Base-by-base conservation (phyloP, 1,140 invertebrate genomes). In the Trachymyrmex septentrionalis region DNA sequence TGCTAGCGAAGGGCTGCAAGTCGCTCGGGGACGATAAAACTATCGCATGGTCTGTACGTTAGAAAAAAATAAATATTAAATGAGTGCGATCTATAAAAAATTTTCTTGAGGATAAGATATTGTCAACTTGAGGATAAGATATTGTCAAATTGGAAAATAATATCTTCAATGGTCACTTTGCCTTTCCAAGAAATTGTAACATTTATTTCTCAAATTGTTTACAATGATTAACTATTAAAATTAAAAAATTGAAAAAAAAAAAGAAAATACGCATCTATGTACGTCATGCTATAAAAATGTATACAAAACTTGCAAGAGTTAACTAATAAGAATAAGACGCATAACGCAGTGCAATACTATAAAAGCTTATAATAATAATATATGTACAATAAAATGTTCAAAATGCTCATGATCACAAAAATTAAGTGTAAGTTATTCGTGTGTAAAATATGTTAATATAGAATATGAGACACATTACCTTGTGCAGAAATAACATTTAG, bases 1-100 rank as follows among this genome's bases (percentile, higher is more conserved):
- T 77, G 91, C 93, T 93, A 94, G 92, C 88, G 48, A 87, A 92
- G 86, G 88, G 87, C 87, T 91, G 76, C 78, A 77, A 92, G 86
- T 86, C 87, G 86, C 88, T 73, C 76, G 24, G 81, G 38, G 2
- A 84, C 38, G 44, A 71, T 71, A 81, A 53, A 55, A 71, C 78
- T 71, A 14, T 69, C 21, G 24, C 16, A 71, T 12, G 48, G 1
- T 80, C 27, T 53, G 44, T 9, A 19, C 30, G 19, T 24, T 24
- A 16, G 14, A 57, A 38, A 24, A 21, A 69, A 38, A 55, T 44
- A 55, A 57, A 53, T 67, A 63, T 77, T 16, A 5, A 61, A 21
- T 9, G 9, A 76, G 7, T 10, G 12, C 59, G 12, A 73, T 2
- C 2, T 10, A 12, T 14, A 59, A 61, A 61, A 59, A 16, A 9